These are phyloP conservation scores for Campaea margaritaria DNA, from an alignment of 2,888 invertebrate genomes.

Conservation along the genomic window DNA sequence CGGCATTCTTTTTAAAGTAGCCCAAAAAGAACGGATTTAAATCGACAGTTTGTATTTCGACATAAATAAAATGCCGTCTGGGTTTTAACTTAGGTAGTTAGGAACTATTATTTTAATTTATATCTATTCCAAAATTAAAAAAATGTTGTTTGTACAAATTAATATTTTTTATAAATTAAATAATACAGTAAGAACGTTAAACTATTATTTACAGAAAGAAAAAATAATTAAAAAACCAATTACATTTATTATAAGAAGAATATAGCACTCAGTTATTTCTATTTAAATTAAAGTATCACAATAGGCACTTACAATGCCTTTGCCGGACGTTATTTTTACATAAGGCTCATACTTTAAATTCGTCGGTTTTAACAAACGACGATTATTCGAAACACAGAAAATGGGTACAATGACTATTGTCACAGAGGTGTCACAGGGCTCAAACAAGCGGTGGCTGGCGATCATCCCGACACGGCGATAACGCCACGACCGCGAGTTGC, in stretches of 20 bases:
- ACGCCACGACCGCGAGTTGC: slow-evolving; percentile 60
- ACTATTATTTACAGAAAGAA: neutral
- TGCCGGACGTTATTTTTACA: slow-evolving; percentile 18
- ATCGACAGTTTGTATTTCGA: slow-evolving; percentile 69
- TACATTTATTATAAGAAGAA: neutral
- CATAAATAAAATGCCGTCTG: slow-evolving; percentile 72
- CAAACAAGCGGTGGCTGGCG: slow-evolving; percentile 48
- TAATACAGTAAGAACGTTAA: neutral
- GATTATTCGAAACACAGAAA: slow-evolving; percentile 64
- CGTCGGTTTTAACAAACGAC: slow-evolving; percentile 60
- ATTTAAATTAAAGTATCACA: slow-evolving; percentile 1
- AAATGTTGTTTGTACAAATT: neutral
- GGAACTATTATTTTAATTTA: slow-evolving; percentile 62
- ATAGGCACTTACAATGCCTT: slow-evolving; percentile 1
- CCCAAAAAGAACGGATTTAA: slow-evolving; percentile 73
- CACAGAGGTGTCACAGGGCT: slow-evolving; percentile 41
- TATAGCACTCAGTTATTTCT: neutral
- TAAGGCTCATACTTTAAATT: slow-evolving; percentile 31
- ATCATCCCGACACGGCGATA: slow-evolving; percentile 56
- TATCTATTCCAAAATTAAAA: slow-evolving; percentile 53
- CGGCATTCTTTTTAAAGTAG: slow-evolving; percentile 81
- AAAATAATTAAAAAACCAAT: too few relatives aligned
- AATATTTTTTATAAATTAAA: neutral
- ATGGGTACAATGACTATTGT: slow-evolving; percentile 28
- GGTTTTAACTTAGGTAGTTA: slow-evolving; percentile 50